These are phyloP conservation scores for Tokudaia muenninki DNA, from an alignment of 2,797 vertebrate species.

Conservation along the genomic window DNA sequence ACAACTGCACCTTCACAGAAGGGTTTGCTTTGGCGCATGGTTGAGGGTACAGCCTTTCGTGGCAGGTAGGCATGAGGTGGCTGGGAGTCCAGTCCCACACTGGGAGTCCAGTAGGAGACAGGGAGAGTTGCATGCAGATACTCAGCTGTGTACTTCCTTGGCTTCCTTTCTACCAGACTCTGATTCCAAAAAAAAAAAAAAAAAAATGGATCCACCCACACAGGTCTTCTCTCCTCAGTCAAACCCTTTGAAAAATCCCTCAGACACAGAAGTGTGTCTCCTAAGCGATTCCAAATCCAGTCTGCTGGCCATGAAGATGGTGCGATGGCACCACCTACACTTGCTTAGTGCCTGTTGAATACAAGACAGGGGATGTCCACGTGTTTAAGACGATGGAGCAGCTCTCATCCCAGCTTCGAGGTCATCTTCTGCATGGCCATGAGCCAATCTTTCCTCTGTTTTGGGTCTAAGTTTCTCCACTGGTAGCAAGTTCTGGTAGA, in stretches of 20 bases:
- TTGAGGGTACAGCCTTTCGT: not conserved
- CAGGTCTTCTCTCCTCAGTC: not conserved
- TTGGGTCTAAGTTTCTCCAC: not conserved
- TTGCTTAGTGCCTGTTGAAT: conserved; percentile 5
- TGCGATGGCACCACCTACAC: not conserved
- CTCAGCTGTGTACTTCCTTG: not conserved
- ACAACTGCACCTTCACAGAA: not conserved
- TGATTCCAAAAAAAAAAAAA: not conserved
- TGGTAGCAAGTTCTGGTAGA: not conserved
- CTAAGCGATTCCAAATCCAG: not conserved
- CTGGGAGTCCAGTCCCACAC: not conserved
- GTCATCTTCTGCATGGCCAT: not conserved
- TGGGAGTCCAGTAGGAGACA: not conserved
- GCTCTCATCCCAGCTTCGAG: not conserved
- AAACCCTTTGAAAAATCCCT: not conserved
- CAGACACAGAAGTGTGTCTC: not conserved
- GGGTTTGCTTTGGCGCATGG: not conserved
- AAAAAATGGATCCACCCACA: not conserved
- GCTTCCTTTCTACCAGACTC: not conserved
- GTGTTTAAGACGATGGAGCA: not conserved
- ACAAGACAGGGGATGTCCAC: not conserved
- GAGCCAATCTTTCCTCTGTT: not conserved
- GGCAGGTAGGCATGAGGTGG: not conserved
- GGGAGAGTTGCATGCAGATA: not conserved
- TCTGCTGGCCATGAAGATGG: not conserved